Evolutionary conservation across 2,797 vertebrate species (phyloP).

Genomic region (Distichodus sexfasciatus): DNA sequence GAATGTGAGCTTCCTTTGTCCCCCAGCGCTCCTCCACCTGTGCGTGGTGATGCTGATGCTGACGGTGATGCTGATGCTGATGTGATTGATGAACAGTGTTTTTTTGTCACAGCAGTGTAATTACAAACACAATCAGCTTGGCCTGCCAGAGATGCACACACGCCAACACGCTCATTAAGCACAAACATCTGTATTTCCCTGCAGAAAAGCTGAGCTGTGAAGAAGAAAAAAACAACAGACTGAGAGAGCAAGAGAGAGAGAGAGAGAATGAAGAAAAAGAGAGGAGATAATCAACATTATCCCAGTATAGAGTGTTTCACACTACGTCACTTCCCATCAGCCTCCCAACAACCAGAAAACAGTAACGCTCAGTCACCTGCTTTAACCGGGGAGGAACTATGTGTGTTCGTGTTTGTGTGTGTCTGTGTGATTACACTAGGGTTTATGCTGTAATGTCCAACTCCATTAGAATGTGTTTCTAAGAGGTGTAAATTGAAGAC

Average conservation of each 20-base stretch:
- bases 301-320: not conserved
- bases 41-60: not conserved
- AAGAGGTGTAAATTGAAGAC: too few relatives aligned
- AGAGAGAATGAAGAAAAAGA: not conserved
- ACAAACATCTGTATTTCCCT: constrained; percentile 53
- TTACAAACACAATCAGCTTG: constrained; percentile 49
- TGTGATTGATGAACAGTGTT: constrained; percentile 55
- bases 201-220: constrained; percentile 14
- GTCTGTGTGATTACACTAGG: too few relatives aligned
- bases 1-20: too few relatives aligned
- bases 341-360: not conserved
- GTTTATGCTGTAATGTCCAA: too few relatives aligned
- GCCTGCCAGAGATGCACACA: not conserved
- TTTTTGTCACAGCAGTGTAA: constrained; percentile 43
- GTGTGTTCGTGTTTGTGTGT: too few relatives aligned
- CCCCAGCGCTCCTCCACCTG: too few relatives aligned
- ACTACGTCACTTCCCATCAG: not conserved
- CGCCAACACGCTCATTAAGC: constrained; percentile 46
- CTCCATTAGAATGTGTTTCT: too few relatives aligned
- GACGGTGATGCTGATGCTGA: constrained; percentile 16
- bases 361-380: too few relatives aligned
- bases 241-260: not conserved
- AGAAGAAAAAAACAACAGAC: too few relatives aligned
- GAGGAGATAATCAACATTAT: constrained; percentile 3
- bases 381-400: too few relatives aligned